Percentiles rank a stretch among this genome's conserved stretches.
Evolutionary conservation across 2,797 vertebrate species (phyloP).

Genomic region (Phrynocephalus forsythii): DNA sequence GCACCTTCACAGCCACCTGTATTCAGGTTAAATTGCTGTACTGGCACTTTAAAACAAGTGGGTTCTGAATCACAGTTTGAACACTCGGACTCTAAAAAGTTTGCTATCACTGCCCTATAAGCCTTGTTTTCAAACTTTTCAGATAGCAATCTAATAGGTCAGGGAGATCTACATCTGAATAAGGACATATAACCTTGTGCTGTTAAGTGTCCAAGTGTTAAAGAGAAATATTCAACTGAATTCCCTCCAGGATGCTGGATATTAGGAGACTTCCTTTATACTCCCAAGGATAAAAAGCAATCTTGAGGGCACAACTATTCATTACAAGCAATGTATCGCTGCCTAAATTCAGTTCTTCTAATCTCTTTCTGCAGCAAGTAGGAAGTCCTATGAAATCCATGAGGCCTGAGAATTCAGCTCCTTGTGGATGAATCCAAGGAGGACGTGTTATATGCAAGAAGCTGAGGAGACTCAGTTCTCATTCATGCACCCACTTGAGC

Average conservation of each 20-base stretch:
- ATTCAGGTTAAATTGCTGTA: too few species aligned
- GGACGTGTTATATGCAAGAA: too few species aligned
- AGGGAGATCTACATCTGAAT: background rate
- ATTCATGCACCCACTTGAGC: too few species aligned
- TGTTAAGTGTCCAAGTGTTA: background rate
- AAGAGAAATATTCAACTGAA: background rate
- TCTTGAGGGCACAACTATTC: background rate
- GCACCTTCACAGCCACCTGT: too few species aligned
- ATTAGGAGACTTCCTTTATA: background rate
- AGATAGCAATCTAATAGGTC: background rate
- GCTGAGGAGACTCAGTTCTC: too few species aligned
- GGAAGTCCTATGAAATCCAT: background rate
- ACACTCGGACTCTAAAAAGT: too few species aligned
- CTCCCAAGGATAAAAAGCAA: background rate
- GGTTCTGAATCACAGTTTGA: too few species aligned
- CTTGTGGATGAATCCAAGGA: too few species aligned
- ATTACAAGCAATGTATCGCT: background rate
- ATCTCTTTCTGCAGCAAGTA: background rate
- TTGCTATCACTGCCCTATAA: too few species aligned
- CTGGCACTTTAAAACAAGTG: too few species aligned
- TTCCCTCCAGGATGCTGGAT: background rate
- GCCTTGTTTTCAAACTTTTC: slow-evolving; percentile 24
- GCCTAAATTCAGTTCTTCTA: background rate
- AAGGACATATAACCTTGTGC: background rate
- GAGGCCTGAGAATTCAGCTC: too few species aligned